These are phyloP conservation scores for Apocrypta bakeri DNA, from an alignment of 1,140 invertebrate genomes.

Conservation along the genomic window DNA sequence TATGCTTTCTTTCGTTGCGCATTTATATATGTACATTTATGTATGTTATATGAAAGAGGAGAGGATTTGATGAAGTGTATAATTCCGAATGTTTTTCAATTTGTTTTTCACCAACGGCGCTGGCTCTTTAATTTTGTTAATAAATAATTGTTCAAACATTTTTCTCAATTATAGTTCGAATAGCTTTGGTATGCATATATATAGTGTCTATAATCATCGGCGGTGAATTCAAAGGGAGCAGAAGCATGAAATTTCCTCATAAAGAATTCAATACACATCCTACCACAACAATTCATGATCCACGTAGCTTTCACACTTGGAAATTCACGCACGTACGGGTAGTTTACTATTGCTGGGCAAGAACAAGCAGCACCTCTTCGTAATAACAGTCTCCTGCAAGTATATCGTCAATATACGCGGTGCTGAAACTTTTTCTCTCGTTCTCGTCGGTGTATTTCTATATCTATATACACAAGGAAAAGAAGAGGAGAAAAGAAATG, in stretches of 20 bases:
- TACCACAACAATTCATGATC: not conserved
- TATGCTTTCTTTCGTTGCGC: not conserved
- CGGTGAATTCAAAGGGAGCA: conserved; percentile 2
- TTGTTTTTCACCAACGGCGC: no score
- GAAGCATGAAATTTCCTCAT: not conserved
- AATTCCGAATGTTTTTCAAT: no score
- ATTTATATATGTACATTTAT: no score
- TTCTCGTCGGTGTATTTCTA: no score
- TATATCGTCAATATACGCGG: not conserved
- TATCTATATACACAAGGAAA: no score
- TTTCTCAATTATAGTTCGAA: no score
- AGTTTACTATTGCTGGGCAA: conserved; percentile 18
- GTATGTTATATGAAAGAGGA: no score
- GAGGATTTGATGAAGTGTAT: not conserved
- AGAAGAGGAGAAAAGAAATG: not conserved
- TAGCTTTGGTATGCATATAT: no score
- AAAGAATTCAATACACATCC: conserved; percentile 8
- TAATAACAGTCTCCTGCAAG: conserved; percentile 29
- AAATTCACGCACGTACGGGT: conserved; percentile 28
- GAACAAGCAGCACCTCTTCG: conserved; percentile 19
- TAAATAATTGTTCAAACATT: no score
- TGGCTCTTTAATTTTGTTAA: no score
- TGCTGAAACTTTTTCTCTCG: not conserved
- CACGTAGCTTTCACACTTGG: not conserved
- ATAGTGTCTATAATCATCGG: no score